A percentile compares a stretch with the other conserved stretches of the same genome.
These are phyloP conservation scores for Anthophora plumipes DNA, from an alignment of 2,888 invertebrate species.

Conservation along the genomic window DNA sequence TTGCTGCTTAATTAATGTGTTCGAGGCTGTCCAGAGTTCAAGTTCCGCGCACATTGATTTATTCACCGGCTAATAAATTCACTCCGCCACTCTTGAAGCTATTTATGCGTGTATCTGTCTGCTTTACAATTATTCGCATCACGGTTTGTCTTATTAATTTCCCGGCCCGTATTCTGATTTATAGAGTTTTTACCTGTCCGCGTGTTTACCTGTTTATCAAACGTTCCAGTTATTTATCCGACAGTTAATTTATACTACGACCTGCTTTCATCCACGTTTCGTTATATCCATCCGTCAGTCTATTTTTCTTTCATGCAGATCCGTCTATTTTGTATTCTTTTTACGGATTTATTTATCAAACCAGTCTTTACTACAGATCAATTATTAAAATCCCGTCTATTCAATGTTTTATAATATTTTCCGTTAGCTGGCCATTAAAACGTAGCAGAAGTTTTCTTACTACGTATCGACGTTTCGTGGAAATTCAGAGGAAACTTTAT, in stretches of 20 bases:
- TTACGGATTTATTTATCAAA: background rate
- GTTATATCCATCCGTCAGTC: background rate
- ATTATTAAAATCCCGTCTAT: too few relatives aligned
- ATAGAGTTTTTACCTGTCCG: background rate
- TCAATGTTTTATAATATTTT: too few relatives aligned
- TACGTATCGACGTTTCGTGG: too few relatives aligned
- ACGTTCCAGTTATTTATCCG: background rate
- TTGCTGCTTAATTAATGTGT: slow-evolving; percentile 61
- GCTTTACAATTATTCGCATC: background rate
- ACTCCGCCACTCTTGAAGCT: background rate
- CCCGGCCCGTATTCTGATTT: background rate
- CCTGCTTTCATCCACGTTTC: background rate
- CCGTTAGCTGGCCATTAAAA: too few relatives aligned
- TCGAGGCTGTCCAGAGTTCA: slow-evolving; percentile 29
- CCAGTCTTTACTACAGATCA: too few relatives aligned
- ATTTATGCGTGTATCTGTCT: background rate
- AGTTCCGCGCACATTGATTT: slow-evolving; percentile 39
- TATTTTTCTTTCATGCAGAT: too few relatives aligned
- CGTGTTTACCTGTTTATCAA: background rate
- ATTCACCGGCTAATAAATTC: slow-evolving; percentile 22
- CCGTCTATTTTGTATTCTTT: background rate
- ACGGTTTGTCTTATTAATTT: background rate
- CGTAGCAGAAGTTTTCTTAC: too few relatives aligned
- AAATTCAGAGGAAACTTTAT: too few relatives aligned
- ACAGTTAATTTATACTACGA: background rate